Base-by-base conservation (phyloP, 2,113 vertebrate species). In the Alligator sinensis region DNA sequence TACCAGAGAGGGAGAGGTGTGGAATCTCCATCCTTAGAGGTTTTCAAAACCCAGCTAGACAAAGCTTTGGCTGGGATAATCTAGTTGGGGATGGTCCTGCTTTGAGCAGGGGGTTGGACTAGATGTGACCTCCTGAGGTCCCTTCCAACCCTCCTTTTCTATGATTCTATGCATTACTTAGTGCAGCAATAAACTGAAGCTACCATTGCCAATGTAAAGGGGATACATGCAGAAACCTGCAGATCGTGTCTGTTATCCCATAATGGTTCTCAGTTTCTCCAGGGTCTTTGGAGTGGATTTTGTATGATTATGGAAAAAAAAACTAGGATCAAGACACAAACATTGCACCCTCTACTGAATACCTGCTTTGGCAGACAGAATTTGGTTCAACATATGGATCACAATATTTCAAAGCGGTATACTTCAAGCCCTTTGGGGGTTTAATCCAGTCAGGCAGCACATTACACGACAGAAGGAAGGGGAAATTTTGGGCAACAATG, bases 401-500 rank as follows among this genome's bases (percentile, higher is more conserved):
- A 11, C 11, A 22, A 6, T 22, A 74, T 4, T 8, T 30, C 11
- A 74, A 25, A 24, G 70, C 11, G 47, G 47, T 9, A 9, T 47
- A 47, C 47, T 47, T 47, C 47, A 47, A 47, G 13, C 70, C 34
- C 12, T 22, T 47, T 38, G 3, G 34, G 34, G 70, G 34, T 15
- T 7, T 5, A 16, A 58, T 47, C 77, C 22, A 12, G 66, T 2
- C 64, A 34, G 3, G 0, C 17, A 11, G 70, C 27, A 24, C 8
- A 80, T 19, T 77, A 57, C 5, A 75, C 68, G 7, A 2, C 4
- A 0, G 24, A 15, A 30, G 4, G 19, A 11, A 57, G 3, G 28
- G 19, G 74, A 9, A 61, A 25, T 15, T 6, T 0, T 5, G 38
- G 55, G 34, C n/a, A n/a, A 64, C 11, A 0, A 30, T 28, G 54